These are phyloP conservation scores for Meloidogyne exigua DNA, from an alignment of 1,140 invertebrate genomes.

Conservation along the genomic window DNA sequence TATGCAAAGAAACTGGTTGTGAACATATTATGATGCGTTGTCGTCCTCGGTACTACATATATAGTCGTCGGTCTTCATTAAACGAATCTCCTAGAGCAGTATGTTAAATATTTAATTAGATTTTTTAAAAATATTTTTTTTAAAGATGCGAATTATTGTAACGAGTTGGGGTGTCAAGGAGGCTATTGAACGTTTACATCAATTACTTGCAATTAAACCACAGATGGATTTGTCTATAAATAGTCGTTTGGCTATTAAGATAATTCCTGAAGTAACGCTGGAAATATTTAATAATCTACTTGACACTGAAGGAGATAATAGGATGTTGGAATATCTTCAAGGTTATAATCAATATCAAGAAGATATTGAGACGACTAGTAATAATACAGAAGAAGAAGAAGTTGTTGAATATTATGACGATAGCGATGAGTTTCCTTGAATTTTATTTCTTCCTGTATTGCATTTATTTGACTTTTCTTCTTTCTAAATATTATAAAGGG, in stretches of 20 bases:
- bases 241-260: background rate
- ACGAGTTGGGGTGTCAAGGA: conserved; percentile 6
- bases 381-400: background rate
- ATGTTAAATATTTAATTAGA: background rate
- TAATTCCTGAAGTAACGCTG: conserved; percentile 19
- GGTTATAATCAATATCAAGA: background rate
- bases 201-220: conserved; percentile 17
- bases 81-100: background rate
- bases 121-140: background rate
- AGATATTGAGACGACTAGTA: background rate
- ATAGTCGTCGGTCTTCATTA: background rate
- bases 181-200: background rate
- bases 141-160: conserved; percentile 14
- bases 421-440: background rate
- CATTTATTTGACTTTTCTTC: too few relatives aligned
- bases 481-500: too few relatives aligned
- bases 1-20: conserved; percentile 22
- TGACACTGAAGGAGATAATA: background rate
- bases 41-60: background rate
- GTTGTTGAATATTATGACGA: background rate
- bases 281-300: background rate
- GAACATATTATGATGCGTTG: conserved; percentile 15
- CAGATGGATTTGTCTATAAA: conserved; percentile 9
- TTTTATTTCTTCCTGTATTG: too few relatives aligned
- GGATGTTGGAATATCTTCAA: background rate